Conservation (phyloP, 1,140 invertebrate species). For the Drusus annulatus region DNA sequence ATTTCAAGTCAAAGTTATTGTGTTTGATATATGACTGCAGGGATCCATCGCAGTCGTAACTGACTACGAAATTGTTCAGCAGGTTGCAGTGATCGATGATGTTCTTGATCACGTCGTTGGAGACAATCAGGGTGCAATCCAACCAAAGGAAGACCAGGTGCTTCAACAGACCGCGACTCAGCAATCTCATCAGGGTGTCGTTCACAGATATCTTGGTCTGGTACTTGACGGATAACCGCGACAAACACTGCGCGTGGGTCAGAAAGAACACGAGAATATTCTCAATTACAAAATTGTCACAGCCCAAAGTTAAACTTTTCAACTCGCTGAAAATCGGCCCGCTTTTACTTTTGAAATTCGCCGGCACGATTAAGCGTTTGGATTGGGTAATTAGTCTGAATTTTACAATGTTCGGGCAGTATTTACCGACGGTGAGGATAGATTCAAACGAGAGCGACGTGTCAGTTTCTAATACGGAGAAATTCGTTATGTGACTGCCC, state of each 20-base stretch:
- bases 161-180: conserved; percentile 64
- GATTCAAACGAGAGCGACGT: conserved; percentile 65
- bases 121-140: conserved; percentile 68
- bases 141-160: conserved; percentile 66
- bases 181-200: conserved; percentile 62
- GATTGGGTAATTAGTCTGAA: conserved; percentile 67
- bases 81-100: conserved; percentile 64
- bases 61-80: conserved; percentile 64
- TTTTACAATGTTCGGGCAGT: conserved; percentile 64
- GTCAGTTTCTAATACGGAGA: conserved; percentile 68
- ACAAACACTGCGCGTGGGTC: conserved; percentile 62
- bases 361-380: conserved; percentile 63
- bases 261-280: conserved; percentile 66
- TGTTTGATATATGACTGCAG: conserved; percentile 64
- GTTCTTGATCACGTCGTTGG: conserved; percentile 63
- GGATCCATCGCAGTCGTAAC: conserved; percentile 63
- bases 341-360: conserved; percentile 60
- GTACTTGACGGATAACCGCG: conserved; percentile 66
- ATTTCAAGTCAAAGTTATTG: conserved; percentile 68
- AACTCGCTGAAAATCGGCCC: conserved; percentile 64
- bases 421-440: conserved; percentile 63
- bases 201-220: conserved; percentile 65
- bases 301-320: conserved; percentile 65
- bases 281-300: conserved; percentile 65
- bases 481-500: conserved; percentile 67